Evolutionary conservation across 2,113 vertebrate species (phyloP), one percentile per base, ranked within the genome.

Genomic region (Dasypus novemcinctus): DNA sequence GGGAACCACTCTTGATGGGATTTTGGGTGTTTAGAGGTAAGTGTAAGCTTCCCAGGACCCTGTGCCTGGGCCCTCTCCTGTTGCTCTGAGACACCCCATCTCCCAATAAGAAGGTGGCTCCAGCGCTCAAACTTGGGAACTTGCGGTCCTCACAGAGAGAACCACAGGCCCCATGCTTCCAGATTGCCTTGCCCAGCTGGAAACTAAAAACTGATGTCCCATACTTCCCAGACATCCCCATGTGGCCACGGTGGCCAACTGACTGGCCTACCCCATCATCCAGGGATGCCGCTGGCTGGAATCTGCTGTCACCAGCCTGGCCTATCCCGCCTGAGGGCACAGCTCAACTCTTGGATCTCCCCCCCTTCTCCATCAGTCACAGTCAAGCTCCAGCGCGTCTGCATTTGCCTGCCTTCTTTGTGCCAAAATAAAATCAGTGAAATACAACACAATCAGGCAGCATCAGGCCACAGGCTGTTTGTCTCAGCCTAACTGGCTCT

Each of bases 391-490:
- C 88, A 75, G 41, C 0, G 1, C 0, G 10, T 80, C 94, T 92
- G 79, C 41, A 38, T 92, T 92, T 81, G 81, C 93, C 90, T 87
- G 89, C 31, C 69, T 23, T 54, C n/a, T 49, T 68, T 33, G 23
- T 94, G 92, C 90, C 98, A 97, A 96, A 96, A 95, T 36, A 95
- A 96, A 97, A 96, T 86, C 91, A 87, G 66, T 90, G 85, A 85
- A 96, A 97, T 0, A 8, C 92, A 98, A 96, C 31, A 84, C 82
- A 94, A 43, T 83, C 36, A 1, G 11, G 7, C 14, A 31, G 89
- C 29, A 9, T 90, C 14, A 81, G 90, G 85, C 80, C 82, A 93
- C 54, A 9, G 7, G 81, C 79, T 91, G 75, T 75, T 96, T 68
- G 78, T 88, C 91, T 95, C 31, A 10, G 66, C 68, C 96, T 97